Conservation (phyloP, 2,113 vertebrate genomes). For the Calyptommatus sinebrachiatus region DNA sequence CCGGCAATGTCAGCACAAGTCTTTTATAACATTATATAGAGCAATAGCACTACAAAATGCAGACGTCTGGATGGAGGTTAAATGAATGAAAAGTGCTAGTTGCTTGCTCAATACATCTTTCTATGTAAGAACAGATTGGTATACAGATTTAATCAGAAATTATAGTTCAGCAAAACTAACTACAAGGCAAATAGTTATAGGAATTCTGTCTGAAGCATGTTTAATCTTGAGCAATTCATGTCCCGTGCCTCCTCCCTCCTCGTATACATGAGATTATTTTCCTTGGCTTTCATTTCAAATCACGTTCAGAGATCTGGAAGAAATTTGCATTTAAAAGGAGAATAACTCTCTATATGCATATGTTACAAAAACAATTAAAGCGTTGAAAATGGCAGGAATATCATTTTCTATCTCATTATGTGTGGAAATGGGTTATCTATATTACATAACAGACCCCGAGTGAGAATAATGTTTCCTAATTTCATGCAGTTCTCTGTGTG, state of each 20-base stretch:
- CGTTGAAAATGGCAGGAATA: slow-evolving; percentile 41
- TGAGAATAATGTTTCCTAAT: slow-evolving; percentile 34
- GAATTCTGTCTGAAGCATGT: not conserved
- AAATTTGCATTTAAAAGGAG: slow-evolving; percentile 43
- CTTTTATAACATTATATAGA: no score
- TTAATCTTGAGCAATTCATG: not conserved
- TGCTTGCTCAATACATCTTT: not conserved
- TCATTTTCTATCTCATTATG: slow-evolving; percentile 38
- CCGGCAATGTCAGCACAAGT: no score
- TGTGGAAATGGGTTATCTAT: slow-evolving; percentile 39
- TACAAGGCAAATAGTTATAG: not conserved
- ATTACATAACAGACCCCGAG: slow-evolving; percentile 43
- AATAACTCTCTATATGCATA: slow-evolving; percentile 39
- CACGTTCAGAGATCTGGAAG: slow-evolving; percentile 27
- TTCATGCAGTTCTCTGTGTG: slow-evolving; percentile 35
- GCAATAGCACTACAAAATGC: no score
- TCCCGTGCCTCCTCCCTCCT: not conserved
- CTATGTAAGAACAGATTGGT: not conserved
- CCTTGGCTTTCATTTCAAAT: slow-evolving; percentile 1
- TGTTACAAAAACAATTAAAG: slow-evolving; percentile 51
- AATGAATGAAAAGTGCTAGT: no score
- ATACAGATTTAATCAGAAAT: not conserved
- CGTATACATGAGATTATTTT: not conserved
- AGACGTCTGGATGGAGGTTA: no score
- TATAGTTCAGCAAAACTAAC: not conserved